Conservation (phyloP, 2,888 invertebrate genomes). For the Cancer borealis region DNA sequence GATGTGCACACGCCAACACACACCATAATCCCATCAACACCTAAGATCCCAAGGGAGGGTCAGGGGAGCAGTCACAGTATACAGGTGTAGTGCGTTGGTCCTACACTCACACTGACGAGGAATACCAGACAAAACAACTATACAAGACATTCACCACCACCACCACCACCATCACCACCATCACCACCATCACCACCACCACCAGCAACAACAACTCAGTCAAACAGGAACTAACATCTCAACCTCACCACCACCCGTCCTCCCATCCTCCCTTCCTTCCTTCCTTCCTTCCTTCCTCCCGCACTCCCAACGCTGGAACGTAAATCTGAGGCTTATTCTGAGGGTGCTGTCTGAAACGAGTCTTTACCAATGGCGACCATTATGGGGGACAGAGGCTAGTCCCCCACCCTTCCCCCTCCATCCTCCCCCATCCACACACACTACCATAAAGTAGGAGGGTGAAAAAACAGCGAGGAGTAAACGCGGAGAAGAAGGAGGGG, state of each 20-base stretch:
- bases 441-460: background rate
- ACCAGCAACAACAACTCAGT: background rate
- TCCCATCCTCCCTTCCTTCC: background rate
- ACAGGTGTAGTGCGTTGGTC: background rate
- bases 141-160: too few species aligned
- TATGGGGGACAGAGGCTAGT: constrained; percentile 30
- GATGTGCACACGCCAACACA: background rate
- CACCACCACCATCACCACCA: background rate
- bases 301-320: background rate
- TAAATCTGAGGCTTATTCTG: background rate
- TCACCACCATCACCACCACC: background rate
- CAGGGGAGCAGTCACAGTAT: background rate
- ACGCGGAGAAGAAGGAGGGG: background rate
- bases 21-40: background rate
- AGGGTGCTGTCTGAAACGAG: background rate
- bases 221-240: background rate
- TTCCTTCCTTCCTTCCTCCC: background rate
- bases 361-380: constrained; percentile 1
- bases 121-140: too few species aligned
- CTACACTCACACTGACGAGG: background rate
- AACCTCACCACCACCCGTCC: background rate
- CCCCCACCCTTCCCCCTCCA: too few species aligned
- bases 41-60: background rate
- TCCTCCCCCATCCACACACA: background rate
- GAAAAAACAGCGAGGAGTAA: background rate